Evolutionary conservation across 1,140 invertebrate genomes (phyloP).

Genomic region (Dermatophagoides farinae): DNA sequence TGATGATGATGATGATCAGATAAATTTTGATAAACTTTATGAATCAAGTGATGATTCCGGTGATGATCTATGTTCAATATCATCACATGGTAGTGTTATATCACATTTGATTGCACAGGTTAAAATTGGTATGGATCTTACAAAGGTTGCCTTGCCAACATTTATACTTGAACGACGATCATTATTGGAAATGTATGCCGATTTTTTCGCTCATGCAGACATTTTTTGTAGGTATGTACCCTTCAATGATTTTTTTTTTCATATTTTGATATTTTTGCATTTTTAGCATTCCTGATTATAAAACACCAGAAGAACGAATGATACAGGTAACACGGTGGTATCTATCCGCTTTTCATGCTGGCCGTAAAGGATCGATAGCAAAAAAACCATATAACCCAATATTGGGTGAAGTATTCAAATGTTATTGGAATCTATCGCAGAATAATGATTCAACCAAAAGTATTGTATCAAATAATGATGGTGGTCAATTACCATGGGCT

Average conservation of each 20-base stretch:
- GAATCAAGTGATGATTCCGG: conserved; percentile 70
- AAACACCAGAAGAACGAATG: conserved; percentile 67
- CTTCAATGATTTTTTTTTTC: background rate
- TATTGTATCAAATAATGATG: conserved; percentile 22
- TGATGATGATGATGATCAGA: background rate
- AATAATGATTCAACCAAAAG: background rate
- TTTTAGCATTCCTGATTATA: conserved; percentile 55
- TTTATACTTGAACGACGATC: conserved; percentile 88
- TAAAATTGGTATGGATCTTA: conserved; percentile 95
- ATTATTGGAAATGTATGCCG: conserved; percentile 88
- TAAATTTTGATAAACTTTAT: conserved; percentile 40
- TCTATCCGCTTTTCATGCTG: conserved; percentile 87
- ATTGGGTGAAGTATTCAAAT: conserved; percentile 78
- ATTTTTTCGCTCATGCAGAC: conserved; percentile 94
- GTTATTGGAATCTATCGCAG: conserved; percentile 37
- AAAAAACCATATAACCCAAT: conserved; percentile 97
- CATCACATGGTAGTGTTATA: conserved; percentile 81
- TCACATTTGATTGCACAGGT: conserved; percentile 64
- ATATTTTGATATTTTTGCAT: conserved; percentile 11
- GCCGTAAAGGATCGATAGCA: conserved; percentile 73
- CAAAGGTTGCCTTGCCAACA: conserved; percentile 87
- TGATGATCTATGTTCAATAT: conserved; percentile 61
- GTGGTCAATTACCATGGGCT: conserved; percentile 64
- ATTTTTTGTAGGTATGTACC: conserved; percentile 65
- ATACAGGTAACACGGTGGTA: conserved; percentile 83